Evolutionary conservation across 23 tunicate genomes (phyloP), one percentile per base, ranked within the genome.

Genomic region (Halocynthia aurantium): DNA sequence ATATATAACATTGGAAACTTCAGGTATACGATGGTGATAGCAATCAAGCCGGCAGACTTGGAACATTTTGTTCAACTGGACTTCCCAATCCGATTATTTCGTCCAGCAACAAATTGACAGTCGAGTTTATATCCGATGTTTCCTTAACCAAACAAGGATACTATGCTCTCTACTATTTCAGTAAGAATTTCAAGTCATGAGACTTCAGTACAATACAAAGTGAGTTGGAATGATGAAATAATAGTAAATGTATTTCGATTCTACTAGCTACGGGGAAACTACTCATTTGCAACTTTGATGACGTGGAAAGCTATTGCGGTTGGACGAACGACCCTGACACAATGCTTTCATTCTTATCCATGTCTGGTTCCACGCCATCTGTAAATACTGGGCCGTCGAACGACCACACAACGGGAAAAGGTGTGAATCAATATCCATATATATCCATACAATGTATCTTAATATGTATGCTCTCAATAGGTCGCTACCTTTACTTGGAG

Each of bases 21-120:
- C 79, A 90, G 97, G 75, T 90, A 10, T 90, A 85, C 63, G 97
- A 90, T 52, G 97, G 97, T 2, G 15, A 22, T 6, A 84, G 77
- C 69, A 55, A 19, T 11, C 55, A 49, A 6, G 58, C 90, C 20
- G 77, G 83, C 12, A 70, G 55, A 5, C 61, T 85, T 15, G 90
- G 86, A 22, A 81, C 90, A 6, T 90, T 49, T 51, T 90, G 97
- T 70, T 86, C 90, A 15, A 72, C 55, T 8, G 22, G 61, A 7
- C 8, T 82, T 44, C 97, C 97, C 5, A 19, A 62, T 22, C 22
- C 78, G 5, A 52, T 90, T 12, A 20, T 22, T 51, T 81, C 97
- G 65, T 76, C 72, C 40, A 84, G 90, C 57, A 81, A 81, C 66
- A 53, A 71, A 13, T 12, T 90, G 77, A 90, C 97, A 5, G 60